phyloP scores from a whole-genome alignment of 2,888 invertebrate species.

The Tachina lurida region DNA sequence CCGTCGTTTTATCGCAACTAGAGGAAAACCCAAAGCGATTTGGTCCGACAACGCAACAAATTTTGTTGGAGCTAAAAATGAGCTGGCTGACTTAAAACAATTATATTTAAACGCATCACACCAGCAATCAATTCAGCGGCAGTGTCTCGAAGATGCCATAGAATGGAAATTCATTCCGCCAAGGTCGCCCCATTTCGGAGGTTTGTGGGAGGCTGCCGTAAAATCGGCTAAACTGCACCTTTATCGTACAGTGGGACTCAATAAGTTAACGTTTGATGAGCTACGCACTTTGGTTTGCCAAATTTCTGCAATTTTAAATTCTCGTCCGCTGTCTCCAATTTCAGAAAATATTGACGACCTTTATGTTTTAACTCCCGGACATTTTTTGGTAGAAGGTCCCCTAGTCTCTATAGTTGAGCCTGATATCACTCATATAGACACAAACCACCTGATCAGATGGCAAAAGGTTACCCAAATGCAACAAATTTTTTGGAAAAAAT shows the following conservation, averaged over 20 bases:
- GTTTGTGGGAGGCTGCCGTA: constrained; percentile 59
- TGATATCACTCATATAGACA: too few species aligned
- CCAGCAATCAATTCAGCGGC: not conserved
- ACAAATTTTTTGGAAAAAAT: constrained; percentile 67
- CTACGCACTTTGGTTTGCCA: constrained; percentile 64
- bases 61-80: too few species aligned
- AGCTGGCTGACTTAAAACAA: too few species aligned
- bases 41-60: too few species aligned
- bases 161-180: not conserved
- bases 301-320: constrained; percentile 66
- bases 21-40: too few species aligned
- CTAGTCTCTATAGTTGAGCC: too few species aligned
- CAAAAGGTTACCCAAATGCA: constrained; percentile 50
- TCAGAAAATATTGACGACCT: not conserved
- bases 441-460: too few species aligned
- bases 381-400: constrained; percentile 15
- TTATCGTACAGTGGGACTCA: constrained; percentile 50
- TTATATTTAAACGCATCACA: not conserved
- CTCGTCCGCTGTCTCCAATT: constrained; percentile 49
- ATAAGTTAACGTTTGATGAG: constrained; percentile 49
- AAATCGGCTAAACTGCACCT: constrained; percentile 33
- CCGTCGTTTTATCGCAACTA: too few species aligned
- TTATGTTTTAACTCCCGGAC: not conserved
- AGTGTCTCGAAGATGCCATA: not conserved
- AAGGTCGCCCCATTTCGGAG: constrained; percentile 62